Base-by-base conservation (phyloP, 2,888 invertebrate species). In the Cataglyphis livida region DNA sequence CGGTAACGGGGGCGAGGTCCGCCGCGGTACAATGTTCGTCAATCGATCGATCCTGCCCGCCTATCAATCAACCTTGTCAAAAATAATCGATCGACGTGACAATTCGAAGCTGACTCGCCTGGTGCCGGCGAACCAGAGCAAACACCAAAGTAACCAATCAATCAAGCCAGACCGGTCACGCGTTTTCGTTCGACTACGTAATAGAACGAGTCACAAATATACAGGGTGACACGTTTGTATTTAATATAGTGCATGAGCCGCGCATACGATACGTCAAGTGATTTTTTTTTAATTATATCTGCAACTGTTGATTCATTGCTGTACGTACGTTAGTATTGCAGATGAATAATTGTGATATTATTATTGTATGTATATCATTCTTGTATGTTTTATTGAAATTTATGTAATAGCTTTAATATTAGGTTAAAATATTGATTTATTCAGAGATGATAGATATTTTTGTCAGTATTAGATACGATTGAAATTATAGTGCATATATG, bases 41-140 rank as follows among this genome's bases (percentile, higher is more conserved):
- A 92, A 91, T 91, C 93, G 90, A 93, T 93, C 92, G 91, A 92
- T 91, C 88, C 87, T 79, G 86, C 84, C 79, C 79, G 89, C 85
- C 93, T 92, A 94, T 94, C 94, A 93, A 94, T 94, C 94, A 94
- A 92, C 90, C 92, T 89, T 90, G 93, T 93, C 93, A 91, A 90
- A 92, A 94, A 93, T 94, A 94, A 94, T 94, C 93, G 93, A 94
- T 94, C 92, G 90, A 92, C 93, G 93, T 93, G 94, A 94, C 94
- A 93, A 94, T 93, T 93, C 91, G 87, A 91, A 83, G 91, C 91
- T 87, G 91, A 90, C 90, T 91, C 95, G 94, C 59, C 93, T 88
- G 78, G 94, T 73, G 94, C 90, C 83, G 92, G 51, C 93, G 93
- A 95, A 92, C 90, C 92, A 88, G 91, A 95, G 95, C 91, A 95